A percentile compares a stretch with the other conserved stretches of the same genome.
phyloP scores from a whole-genome alignment of 1,140 invertebrate genomes.

The Phocides pigmalion region DNA sequence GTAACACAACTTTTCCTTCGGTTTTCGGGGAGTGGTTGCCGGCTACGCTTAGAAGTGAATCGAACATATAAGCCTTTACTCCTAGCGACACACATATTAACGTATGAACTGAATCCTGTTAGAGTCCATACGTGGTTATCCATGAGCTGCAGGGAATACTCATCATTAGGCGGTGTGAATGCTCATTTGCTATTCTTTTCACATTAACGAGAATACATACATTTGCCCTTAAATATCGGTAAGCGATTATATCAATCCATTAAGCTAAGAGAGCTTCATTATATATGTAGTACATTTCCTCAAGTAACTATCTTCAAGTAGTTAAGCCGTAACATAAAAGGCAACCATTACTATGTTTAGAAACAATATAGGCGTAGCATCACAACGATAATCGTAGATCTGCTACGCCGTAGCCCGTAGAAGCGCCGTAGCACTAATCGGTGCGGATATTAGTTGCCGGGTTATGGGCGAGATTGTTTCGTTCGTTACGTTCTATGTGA shows the following conservation, averaged over 20 bases:
- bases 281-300: constrained; percentile 8
- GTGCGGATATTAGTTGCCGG: constrained; percentile 39
- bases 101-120: too few species aligned
- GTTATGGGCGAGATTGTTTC: constrained; percentile 31
- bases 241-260: not conserved
- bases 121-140: too few species aligned
- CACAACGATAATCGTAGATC: constrained; percentile 21
- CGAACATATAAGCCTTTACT: too few species aligned
- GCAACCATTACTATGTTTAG: constrained; percentile 1
- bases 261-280: not conserved
- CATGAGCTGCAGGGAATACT: too few species aligned
- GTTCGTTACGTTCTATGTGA: constrained; percentile 15
- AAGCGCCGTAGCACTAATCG: constrained; percentile 38
- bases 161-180: too few species aligned
- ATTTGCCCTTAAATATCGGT: too few species aligned
- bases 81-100: too few species aligned
- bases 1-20: too few species aligned
- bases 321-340: constrained; percentile 16
- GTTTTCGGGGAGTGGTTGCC: too few species aligned
- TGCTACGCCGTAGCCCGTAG: constrained; percentile 32
- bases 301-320: constrained; percentile 1
- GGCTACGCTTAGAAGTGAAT: too few species aligned
- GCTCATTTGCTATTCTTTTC: too few species aligned
- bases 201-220: too few species aligned
- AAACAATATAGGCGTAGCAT: constrained; percentile 26